These are phyloP conservation scores for Brachionus koreanus DNA, from an alignment of 1,140 invertebrate species.

Conservation along the genomic window DNA sequence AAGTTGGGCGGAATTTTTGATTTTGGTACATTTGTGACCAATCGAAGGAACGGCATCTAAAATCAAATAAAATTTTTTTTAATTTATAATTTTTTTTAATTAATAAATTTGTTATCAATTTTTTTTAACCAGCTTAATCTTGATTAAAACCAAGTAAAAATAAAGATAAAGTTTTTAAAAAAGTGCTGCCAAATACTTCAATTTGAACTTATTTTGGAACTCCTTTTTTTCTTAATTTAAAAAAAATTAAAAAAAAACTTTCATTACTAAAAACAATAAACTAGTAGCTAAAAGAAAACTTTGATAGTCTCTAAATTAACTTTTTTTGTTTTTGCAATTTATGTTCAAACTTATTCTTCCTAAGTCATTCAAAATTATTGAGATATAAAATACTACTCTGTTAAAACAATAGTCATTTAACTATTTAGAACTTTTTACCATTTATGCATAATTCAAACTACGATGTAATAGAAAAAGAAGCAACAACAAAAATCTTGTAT, in stretches of 20 bases:
- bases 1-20: constrained; percentile 23
- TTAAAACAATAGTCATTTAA: neutral
- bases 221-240: too few species aligned
- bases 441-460: neutral
- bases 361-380: too few species aligned
- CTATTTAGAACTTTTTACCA: neutral
- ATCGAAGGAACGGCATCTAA: constrained; percentile 23
- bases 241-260: too few species aligned
- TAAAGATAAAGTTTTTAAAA: too few species aligned
- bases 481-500: neutral
- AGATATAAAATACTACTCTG: neutral
- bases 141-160: too few species aligned
- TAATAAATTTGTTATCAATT: neutral
- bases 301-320: too few species aligned
- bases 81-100: neutral
- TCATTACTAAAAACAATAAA: too few species aligned
- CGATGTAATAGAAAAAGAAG: neutral
- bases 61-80: neutral
- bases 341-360: too few species aligned
- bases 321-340: too few species aligned
- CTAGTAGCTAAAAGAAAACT: too few species aligned
- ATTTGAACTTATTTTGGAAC: too few species aligned
- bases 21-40: constrained; percentile 19
- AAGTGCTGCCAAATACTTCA: too few species aligned
- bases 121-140: neutral